Conservation (phyloP, 1,140 invertebrate genomes). For the Trichomalopsis sarcophagae region DNA sequence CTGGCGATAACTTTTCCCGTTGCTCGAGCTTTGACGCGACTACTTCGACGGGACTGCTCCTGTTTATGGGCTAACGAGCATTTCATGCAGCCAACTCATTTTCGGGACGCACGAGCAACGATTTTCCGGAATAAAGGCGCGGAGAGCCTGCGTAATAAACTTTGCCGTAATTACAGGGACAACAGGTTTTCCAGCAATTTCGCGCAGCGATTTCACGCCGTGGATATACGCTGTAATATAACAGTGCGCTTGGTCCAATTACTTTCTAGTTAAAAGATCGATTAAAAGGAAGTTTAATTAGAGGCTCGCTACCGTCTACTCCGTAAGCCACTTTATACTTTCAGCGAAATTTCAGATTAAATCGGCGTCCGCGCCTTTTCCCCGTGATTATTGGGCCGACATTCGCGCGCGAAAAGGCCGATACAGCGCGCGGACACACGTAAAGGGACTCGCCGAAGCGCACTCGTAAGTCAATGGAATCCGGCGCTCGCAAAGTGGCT, state of each 20-base stretch:
- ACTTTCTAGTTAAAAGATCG: slow-evolving; percentile 46
- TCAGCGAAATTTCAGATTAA: neutral
- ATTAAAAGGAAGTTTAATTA: slow-evolving; percentile 47
- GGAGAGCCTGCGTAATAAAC: neutral
- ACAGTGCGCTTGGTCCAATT: slow-evolving; percentile 10
- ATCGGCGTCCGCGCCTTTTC: neutral
- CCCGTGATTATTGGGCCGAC: neutral
- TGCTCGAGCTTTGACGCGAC: no score
- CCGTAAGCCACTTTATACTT: neutral
- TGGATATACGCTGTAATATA: neutral
- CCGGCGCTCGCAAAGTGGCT: slow-evolving; percentile 16
- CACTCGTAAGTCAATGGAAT: neutral
- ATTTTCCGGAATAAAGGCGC: neutral
- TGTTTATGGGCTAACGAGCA: neutral
- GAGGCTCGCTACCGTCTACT: neutral
- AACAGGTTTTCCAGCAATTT: slow-evolving; percentile 38
- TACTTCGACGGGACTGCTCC: no score
- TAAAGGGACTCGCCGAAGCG: neutral
- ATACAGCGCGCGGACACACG: neutral
- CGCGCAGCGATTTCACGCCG: neutral
- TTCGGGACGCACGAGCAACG: no score
- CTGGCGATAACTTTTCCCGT: neutral
- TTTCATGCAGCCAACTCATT: neutral
- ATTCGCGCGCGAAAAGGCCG: neutral
- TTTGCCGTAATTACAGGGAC: slow-evolving; percentile 30